Evolutionary conservation across 2,888 invertebrate genomes (phyloP), one percentile per base, ranked within the genome.

Genomic region (Plebejus argus): DNA sequence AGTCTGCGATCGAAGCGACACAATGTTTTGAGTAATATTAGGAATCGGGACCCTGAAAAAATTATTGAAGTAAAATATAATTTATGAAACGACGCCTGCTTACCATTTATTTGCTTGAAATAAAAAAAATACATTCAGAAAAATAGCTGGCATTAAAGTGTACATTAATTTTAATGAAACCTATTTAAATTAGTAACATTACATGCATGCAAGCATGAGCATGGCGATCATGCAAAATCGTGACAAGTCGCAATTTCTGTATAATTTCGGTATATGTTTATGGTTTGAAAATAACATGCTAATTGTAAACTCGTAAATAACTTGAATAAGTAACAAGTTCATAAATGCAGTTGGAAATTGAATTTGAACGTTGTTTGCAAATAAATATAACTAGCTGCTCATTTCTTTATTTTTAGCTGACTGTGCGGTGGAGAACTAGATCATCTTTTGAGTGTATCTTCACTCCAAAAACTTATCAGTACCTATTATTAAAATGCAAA

Each of bases 201-300:
- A 66, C 66, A 66, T 66, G 66, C 66, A 66, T 66, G 66, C 61
- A 4, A 53, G 53, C 53, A 53, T 53, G 58, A 58, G 58, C 61
- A 61, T 23, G 23, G 28, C 28, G 18, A 66, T 66, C 74, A 74
- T 74, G 74, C 74, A 7, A 45, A 49, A 28, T 72, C 81, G 81
- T 80, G 80, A 78, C 80, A 71, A 79, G 70, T 49, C 70, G 78
- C 79, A 81, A 77, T 81, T 81, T 80, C 70, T 53, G 33, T 71
- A 74, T 39, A 71, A 71, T 77, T 71, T 77, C 35, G 56, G 71
- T 76, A 35, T 71, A 71, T 53, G 71, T 58, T 56, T 53, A 71
- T 77, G 77, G 49, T 53, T 28, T 49, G 18, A 71, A 53, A 77
- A 77, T 39, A 53, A 56, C 66, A 71, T 18, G 71, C 56, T 77